phyloP scores from a whole-genome alignment of 2,113 vertebrate species.

The Hyperopisus bebe region DNA sequence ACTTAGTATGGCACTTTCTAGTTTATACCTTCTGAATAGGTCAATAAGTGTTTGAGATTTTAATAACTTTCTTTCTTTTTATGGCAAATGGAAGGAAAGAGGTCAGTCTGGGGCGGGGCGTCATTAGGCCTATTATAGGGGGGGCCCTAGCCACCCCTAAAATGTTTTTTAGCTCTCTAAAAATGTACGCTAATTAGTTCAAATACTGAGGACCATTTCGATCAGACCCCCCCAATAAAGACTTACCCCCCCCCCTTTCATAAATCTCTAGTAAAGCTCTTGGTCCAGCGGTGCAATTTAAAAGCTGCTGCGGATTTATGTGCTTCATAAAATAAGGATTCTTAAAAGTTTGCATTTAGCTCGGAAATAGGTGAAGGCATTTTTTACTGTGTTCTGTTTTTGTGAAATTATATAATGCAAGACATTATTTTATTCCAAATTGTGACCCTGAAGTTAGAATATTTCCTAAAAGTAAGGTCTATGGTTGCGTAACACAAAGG shows the following conservation, averaged over 20 bases:
- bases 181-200: not conserved
- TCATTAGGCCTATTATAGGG: not conserved
- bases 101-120: no score
- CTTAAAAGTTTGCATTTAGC: not conserved
- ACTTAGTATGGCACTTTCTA: not conserved
- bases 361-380: not conserved
- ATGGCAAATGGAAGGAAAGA: not conserved
- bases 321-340: not conserved
- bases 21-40: not conserved
- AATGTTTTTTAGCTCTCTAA: no score
- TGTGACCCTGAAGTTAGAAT: not conserved
- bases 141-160: not conserved
- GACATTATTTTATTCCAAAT: not conserved
- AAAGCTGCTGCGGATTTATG: not conserved
- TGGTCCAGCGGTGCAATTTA: not conserved
- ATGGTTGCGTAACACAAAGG: not conserved
- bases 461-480: not conserved
- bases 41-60: not conserved
- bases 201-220: not conserved
- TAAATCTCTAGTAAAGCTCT: not conserved
- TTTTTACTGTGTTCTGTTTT: not conserved
- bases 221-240: not conserved
- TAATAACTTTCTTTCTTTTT: not conserved
- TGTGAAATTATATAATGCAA: not conserved
- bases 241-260: not conserved